Base-by-base conservation (phyloP, 2,888 invertebrate genomes). In the Ichneumoninae sp. region DNA sequence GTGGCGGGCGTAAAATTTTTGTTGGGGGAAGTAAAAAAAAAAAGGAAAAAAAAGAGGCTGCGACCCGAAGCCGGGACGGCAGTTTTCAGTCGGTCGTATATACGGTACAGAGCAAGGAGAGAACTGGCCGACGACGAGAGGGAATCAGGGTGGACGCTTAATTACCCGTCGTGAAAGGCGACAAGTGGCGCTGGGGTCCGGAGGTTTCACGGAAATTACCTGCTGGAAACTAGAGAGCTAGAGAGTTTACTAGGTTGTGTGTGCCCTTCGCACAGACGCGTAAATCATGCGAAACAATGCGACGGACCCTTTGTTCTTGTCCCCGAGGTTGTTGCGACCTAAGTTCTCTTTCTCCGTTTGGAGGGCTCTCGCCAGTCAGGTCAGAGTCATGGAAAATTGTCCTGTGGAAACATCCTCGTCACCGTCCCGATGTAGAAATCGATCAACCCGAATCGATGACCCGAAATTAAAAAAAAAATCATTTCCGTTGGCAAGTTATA, bases 111-210 rank as follows among this genome's bases (percentile, higher is more conserved):
- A 50, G 7, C 22, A 40, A 22, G 36, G 54, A 50, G 66, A 40
- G 70, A 78, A 36, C 78, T 75, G 66, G 71, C 69, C 52, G 40
- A 30, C 57, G 74, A 81, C 30, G 82, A 83, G 78, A 83, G 87
- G 84, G 87, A 87, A 90, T 89, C 87, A 86, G 89, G 88, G 88
- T 88, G 87, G 87, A 86, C 88, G 88, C 89, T 92, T 91, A 92
- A 92, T 92, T 92, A 91, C 85, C 83, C 80, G 85, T 88, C 88
- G 89, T 86, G 90, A 90, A 90, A 90, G 66, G 63, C 75, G 88
- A 85, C 85, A 83, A 87, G 79, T 83, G 80, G 78, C 85, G 83
- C 71, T 78, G 75, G 71, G 75, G 50, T 71, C 54, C 54, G 66
- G 40, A 78, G 81, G 78, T 81, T 83, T 65, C 83, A 79, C 81